Conservation (phyloP, 2,113 vertebrate genomes). For the Tiliqua scincoides region DNA sequence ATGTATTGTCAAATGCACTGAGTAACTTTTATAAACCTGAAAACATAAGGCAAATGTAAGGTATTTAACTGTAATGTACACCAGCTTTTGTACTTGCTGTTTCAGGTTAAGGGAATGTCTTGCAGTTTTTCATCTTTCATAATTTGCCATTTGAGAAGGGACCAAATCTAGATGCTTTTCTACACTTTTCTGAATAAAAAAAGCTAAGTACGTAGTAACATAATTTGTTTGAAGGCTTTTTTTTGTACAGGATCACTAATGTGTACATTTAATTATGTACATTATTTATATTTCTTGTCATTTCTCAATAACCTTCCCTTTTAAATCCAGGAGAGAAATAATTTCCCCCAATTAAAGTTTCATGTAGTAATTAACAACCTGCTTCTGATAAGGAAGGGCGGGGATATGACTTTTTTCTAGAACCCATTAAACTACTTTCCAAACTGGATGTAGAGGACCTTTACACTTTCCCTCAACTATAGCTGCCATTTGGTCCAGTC, state of each 20-base stretch:
- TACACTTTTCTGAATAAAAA: slow-evolving; percentile 51
- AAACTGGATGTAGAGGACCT: background rate
- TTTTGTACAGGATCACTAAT: slow-evolving; percentile 4
- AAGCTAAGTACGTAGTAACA: slow-evolving; percentile 13
- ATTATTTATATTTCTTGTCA: slow-evolving; percentile 9
- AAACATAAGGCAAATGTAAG: background rate
- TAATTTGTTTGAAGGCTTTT: background rate
- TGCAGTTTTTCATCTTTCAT: background rate
- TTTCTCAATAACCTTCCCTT: background rate
- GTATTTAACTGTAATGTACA: background rate
- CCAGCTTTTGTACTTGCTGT: background rate
- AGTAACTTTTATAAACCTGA: slow-evolving; percentile 37
- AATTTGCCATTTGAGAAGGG: slow-evolving; percentile 3
- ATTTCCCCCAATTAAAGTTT: background rate
- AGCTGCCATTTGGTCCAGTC: background rate
- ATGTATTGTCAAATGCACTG: background rate
- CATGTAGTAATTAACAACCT: background rate
- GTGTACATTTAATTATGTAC: background rate
- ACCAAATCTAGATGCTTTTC: slow-evolving; percentile 3
- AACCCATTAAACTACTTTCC: background rate
- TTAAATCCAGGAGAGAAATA: background rate
- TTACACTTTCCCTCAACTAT: background rate
- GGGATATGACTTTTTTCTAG: background rate
- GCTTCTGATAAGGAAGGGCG: background rate
- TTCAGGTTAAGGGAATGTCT: slow-evolving; percentile 7